A percentile compares a stretch with the other conserved stretches of the same genome.
Evolutionary conservation across 2,888 invertebrate genomes (phyloP).

Genomic region (Odontothrips loti): DNA sequence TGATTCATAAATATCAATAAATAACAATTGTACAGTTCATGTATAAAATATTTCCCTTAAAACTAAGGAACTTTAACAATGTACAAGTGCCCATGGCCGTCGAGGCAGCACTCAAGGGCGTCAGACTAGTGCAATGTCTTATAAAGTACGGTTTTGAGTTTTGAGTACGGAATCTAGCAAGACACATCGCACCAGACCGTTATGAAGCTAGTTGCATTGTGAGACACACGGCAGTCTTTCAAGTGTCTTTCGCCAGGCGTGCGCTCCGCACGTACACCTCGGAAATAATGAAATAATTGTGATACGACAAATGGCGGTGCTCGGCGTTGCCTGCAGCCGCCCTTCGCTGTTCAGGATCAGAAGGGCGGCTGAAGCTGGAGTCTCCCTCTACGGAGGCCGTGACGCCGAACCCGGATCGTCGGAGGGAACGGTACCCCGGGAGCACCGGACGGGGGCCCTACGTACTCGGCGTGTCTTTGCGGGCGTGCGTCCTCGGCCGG

Average conservation of each 20-base stretch:
- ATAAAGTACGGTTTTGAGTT: constrained; percentile 3
- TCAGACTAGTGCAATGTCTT: constrained; percentile 26
- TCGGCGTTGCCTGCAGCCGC: neutral
- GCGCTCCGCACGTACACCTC: neutral
- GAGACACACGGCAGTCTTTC: no score
- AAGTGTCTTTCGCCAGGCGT: neutral
- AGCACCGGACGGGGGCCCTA: no score
- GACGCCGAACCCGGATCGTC: no score
- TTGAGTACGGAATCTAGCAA: neutral
- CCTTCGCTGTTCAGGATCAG: neutral
- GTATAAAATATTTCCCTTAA: neutral
- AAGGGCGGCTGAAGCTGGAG: neutral
- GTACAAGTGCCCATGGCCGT: constrained; percentile 2
- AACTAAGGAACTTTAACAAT: constrained; percentile 6
- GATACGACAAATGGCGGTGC: neutral
- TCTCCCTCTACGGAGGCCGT: no score
- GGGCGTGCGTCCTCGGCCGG: no score
- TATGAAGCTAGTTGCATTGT: no score
- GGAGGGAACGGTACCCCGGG: no score
- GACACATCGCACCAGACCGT: neutral
- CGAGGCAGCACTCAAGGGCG: neutral
- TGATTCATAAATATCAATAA: neutral
- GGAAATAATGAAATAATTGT: neutral
- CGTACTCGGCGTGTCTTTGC: no score
- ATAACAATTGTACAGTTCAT: neutral